Percentiles rank a stretch among this genome's conserved stretches.
These are phyloP conservation scores for Microcaecilia unicolor DNA, from an alignment of 2,797 vertebrate genomes.

Conservation along the genomic window DNA sequence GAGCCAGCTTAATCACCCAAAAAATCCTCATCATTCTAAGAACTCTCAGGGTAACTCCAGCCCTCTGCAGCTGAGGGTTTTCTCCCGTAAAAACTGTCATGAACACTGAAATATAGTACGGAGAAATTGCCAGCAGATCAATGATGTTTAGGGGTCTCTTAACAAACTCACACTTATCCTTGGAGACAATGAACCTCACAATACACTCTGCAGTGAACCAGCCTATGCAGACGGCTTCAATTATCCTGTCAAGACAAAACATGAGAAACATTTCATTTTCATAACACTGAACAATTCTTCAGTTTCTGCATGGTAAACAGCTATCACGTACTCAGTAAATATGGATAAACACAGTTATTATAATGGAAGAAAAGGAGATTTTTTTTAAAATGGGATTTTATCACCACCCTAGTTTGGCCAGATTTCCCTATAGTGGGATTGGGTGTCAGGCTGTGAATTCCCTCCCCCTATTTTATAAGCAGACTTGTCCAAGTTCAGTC, in stretches of 20 bases:
- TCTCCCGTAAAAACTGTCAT: conserved; percentile 85
- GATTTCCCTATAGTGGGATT: too few species aligned
- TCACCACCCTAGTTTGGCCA: too few species aligned
- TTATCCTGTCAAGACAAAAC: conserved; percentile 75
- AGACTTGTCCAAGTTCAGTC: too few species aligned
- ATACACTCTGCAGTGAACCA: conserved; percentile 98
- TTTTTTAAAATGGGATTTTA: too few species aligned
- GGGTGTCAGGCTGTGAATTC: too few species aligned
- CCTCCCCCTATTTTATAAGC: too few species aligned
- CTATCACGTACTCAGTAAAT: too few species aligned
- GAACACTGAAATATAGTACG: conserved; percentile 87
- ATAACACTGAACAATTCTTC: conserved; percentile 12
- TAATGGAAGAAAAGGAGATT: too few species aligned
- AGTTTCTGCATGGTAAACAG: conserved; percentile 20
- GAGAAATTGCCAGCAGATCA: conserved; percentile 91
- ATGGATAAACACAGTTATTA: too few species aligned
- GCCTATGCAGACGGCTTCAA: conserved; percentile 96
- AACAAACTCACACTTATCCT: conserved; percentile 93
- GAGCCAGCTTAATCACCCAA: conserved; percentile 97
- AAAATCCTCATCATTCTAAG: conserved; percentile 98
- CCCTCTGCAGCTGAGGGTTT: conserved; percentile 87
- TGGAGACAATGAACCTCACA: conserved; percentile 90
- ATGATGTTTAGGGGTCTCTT: conserved; percentile 94
- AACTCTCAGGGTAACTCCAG: conserved; percentile 85
- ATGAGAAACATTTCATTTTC: conserved; percentile 41